phyloP scores from a whole-genome alignment of 2,888 invertebrate species.

The Caenorhabditis sp. region DNA sequence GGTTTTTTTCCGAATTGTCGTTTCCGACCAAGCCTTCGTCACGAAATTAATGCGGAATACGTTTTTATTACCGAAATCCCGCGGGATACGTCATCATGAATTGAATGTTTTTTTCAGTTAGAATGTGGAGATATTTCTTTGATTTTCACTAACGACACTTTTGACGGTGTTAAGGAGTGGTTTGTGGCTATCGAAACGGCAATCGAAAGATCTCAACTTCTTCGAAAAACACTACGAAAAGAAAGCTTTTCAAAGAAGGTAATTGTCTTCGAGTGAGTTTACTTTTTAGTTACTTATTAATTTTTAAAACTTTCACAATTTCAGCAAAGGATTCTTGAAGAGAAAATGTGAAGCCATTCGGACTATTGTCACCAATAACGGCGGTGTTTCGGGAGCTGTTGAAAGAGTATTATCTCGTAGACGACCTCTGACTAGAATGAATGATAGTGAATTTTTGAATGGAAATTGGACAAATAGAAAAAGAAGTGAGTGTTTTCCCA shows the following conservation, averaged over 20 bases:
- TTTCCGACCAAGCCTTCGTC: too few species aligned
- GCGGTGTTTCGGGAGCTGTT: conserved; percentile 5
- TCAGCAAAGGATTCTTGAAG: conserved; percentile 29
- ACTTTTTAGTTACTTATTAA: too few species aligned
- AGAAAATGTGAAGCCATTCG: conserved; percentile 18
- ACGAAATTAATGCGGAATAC: too few species aligned
- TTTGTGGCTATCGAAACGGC: conserved; percentile 32
- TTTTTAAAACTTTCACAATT: background rate
- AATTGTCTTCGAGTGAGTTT: conserved; percentile 24
- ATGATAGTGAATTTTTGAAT: conserved; percentile 26
- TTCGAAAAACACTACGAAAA: conserved; percentile 45
- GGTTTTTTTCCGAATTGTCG: too few species aligned
- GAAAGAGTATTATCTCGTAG: conserved; percentile 22
- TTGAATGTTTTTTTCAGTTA: conserved; percentile 13
- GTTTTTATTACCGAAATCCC: too few species aligned
- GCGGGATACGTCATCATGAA: too few species aligned
- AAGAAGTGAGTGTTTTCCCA: conserved; percentile 2
- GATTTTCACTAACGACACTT: conserved; percentile 27
- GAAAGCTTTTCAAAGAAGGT: conserved; percentile 43
- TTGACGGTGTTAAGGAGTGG: conserved; percentile 19
- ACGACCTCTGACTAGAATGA: conserved; percentile 11
- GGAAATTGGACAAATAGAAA: conserved; percentile 18
- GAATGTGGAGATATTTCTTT: conserved; percentile 31
- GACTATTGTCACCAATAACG: conserved; percentile 9
- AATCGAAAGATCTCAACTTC: conserved; percentile 32